These are phyloP conservation scores for Orthosia gracilis DNA, from an alignment of 2,888 invertebrate genomes.

Conservation along the genomic window DNA sequence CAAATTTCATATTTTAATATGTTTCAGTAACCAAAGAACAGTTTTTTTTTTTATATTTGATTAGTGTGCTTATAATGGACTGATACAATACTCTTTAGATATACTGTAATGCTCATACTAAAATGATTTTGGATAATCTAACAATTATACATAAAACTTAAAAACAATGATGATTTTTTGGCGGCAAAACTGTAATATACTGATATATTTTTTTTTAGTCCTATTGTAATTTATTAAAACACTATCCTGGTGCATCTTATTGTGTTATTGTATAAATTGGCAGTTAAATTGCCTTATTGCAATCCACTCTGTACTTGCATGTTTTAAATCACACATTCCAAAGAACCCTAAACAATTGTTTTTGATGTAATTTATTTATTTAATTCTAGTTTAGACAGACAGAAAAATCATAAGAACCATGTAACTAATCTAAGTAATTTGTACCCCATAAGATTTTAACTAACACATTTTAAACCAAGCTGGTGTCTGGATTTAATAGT, in stretches of 20 bases:
- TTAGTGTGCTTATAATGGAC: too few species aligned
- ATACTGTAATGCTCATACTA: not conserved
- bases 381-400: not conserved
- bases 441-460: too few species aligned
- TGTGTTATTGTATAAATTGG: too few species aligned
- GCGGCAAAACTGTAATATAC: too few species aligned
- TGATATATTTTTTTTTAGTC: too few species aligned
- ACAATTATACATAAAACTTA: not conserved
- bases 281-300: not conserved
- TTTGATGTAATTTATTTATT: too few species aligned
- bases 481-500: not conserved
- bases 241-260: not conserved
- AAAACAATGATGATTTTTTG: not conserved
- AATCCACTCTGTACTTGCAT: not conserved
- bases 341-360: not conserved
- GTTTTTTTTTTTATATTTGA: not conserved
- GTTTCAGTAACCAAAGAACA: not conserved
- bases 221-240: not conserved
- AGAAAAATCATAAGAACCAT: not conserved
- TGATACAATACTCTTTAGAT: not conserved
- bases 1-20: too few species aligned
- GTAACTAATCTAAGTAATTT: not conserved
- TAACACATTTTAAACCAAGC: not conserved
- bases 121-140: not conserved
- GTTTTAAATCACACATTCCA: not conserved